A percentile compares a stretch with the other conserved stretches of the same genome.
Conservation (phyloP, 2,888 invertebrate genomes). For the Volucella inanis region DNA sequence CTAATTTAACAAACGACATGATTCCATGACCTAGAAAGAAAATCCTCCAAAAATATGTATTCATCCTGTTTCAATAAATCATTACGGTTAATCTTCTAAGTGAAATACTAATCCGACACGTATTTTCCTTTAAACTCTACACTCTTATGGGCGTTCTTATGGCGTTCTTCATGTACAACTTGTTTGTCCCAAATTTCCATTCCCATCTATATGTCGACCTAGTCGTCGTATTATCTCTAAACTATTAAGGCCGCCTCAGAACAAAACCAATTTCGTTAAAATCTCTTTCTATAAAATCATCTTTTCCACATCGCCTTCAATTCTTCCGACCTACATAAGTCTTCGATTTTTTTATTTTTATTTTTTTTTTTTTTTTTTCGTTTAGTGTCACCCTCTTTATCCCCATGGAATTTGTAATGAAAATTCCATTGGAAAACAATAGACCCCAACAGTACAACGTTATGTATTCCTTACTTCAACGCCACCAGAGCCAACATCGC, state of each 20-base stretch:
- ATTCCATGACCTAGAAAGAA: no score
- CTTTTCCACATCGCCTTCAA: slow-evolving; percentile 10
- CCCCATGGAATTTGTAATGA: slow-evolving; percentile 65
- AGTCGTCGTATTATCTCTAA: slow-evolving; percentile 11
- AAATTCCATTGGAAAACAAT: slow-evolving; percentile 71
- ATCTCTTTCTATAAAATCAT: background rate
- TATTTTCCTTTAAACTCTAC: no score
- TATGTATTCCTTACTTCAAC: slow-evolving; percentile 27
- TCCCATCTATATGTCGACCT: slow-evolving; percentile 2
- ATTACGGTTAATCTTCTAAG: no score
- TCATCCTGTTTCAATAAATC: no score
- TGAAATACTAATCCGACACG: no score
- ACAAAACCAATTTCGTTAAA: background rate
- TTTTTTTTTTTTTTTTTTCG: slow-evolving; percentile 12
- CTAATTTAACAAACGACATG: no score
- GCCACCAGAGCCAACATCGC: background rate
- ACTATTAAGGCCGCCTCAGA: background rate
- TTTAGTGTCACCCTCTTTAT: slow-evolving; percentile 47
- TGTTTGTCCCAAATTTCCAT: no score
- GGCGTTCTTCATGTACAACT: no score
- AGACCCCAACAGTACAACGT: slow-evolving; percentile 25
- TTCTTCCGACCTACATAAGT: slow-evolving; percentile 52
- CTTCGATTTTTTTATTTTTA: slow-evolving; percentile 22
- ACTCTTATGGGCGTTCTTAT: no score
- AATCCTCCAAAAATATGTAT: no score